Evolutionary conservation across 2,113 vertebrate species (phyloP).

Genomic region (Pseudorasbora parva): DNA sequence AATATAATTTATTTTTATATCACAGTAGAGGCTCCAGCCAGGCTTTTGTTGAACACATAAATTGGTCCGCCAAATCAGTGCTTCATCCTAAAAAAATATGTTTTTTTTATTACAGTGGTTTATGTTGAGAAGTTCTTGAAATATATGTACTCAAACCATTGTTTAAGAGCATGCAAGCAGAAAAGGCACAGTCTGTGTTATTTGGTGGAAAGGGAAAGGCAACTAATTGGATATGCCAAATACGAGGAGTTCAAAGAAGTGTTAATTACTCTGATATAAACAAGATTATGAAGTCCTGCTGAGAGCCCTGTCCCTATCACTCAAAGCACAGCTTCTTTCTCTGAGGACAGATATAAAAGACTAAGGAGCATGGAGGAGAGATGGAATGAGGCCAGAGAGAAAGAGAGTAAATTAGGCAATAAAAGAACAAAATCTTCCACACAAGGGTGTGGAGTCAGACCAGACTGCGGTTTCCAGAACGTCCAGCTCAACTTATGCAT

Average conservation of each 20-base stretch:
- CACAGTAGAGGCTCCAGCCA: not conserved
- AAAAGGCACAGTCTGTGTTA: constrained; percentile 47
- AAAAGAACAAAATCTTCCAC: not conserved
- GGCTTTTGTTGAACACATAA: not conserved
- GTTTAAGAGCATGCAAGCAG: constrained; percentile 37
- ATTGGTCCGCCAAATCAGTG: constrained; percentile 12
- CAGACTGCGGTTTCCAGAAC: not conserved
- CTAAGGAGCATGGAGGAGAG: constrained; percentile 7
- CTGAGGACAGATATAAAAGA: constrained; percentile 27
- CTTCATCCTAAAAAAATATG: constrained; percentile 22
- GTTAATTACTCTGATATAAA: constrained; percentile 58
- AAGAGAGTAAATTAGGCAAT: constrained; percentile 5
- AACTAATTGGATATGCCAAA: constrained; percentile 58
- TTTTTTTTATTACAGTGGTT: constrained; percentile 41
- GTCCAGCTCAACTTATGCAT: not conserved
- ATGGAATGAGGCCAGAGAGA: constrained; percentile 23
- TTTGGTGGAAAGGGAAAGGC: constrained; percentile 44
- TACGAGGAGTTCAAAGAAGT: constrained; percentile 57
- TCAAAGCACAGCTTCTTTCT: constrained; percentile 29
- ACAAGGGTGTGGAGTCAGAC: not conserved
- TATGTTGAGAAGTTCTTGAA: constrained; percentile 31
- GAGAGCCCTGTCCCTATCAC: constrained; percentile 49
- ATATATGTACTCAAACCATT: constrained; percentile 44
- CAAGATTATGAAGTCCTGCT: constrained; percentile 53
- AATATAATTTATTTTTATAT: constrained; percentile 5